phyloP scores from a whole-genome alignment of 2,113 vertebrate species.

The Scatophagus argus region DNA sequence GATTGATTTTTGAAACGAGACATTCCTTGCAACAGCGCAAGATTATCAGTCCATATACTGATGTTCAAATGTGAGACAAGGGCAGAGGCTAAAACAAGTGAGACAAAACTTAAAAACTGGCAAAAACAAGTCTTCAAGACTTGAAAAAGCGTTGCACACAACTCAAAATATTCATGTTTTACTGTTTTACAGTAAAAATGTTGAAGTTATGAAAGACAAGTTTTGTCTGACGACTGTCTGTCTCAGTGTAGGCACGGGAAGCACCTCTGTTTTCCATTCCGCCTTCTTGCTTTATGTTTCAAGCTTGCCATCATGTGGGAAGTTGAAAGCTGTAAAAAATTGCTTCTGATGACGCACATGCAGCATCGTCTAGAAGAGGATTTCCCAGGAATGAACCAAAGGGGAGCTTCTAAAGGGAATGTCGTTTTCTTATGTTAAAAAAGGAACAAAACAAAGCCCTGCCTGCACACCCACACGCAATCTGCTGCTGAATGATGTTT shows the following conservation, averaged over 20 bases:
- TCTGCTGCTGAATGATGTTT: slow-evolving; percentile 44
- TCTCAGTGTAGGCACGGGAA: slow-evolving; percentile 33
- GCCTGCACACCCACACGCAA: slow-evolving; percentile 60
- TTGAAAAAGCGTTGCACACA: background rate
- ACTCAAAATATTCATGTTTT: too few relatives aligned
- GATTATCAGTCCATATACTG: background rate
- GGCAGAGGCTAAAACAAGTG: background rate
- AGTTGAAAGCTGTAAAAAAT: slow-evolving; percentile 59
- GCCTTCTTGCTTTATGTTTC: slow-evolving; percentile 36
- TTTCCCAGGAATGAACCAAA: slow-evolving; percentile 64
- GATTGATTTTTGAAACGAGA: slow-evolving; percentile 31
- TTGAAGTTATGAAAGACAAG: background rate
- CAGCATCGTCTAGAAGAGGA: slow-evolving; percentile 62
- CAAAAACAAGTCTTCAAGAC: background rate
- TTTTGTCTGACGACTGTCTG: background rate
- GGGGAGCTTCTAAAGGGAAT: slow-evolving; percentile 36
- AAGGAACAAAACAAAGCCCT: slow-evolving; percentile 32
- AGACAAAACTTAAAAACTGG: background rate
- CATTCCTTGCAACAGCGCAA: background rate
- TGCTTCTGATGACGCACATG: slow-evolving; percentile 64
- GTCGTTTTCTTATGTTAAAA: slow-evolving; percentile 52
- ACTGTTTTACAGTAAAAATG: background rate
- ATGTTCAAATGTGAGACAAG: background rate
- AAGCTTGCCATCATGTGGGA: slow-evolving; percentile 65
- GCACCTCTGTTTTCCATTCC: slow-evolving; percentile 44